These are phyloP conservation scores for Toxotes jaculatrix DNA, from an alignment of 2,113 vertebrate species.

Conservation along the genomic window DNA sequence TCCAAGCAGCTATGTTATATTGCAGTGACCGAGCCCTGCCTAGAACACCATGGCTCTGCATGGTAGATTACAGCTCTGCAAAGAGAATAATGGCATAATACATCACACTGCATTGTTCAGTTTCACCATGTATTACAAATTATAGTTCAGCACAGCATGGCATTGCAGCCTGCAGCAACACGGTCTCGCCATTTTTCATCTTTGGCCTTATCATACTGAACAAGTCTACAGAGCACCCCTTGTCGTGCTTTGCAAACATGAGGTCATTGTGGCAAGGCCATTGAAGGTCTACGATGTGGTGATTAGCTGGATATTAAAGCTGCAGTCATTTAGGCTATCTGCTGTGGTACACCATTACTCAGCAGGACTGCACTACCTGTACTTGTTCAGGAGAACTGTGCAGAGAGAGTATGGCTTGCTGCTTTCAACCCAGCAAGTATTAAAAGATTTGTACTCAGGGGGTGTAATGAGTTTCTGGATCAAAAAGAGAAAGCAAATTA, in stretches of 20 bases:
- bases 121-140: constrained; percentile 25
- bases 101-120: constrained; percentile 48
- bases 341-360: constrained; percentile 58
- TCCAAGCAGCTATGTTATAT: constrained; percentile 43
- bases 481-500: constrained; percentile 24
- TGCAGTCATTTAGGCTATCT: constrained; percentile 50
- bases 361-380: constrained; percentile 36
- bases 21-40: constrained; percentile 25
- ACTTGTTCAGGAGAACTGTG: constrained; percentile 18
- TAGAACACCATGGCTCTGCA: constrained; percentile 47
- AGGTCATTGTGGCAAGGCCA: constrained; percentile 40
- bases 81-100: constrained; percentile 53
- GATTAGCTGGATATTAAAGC: constrained; percentile 58
- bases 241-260: constrained; percentile 41
- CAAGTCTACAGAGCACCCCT: constrained; percentile 19
- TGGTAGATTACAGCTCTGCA: constrained; percentile 47
- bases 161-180: constrained; percentile 33
- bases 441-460: constrained; percentile 30
- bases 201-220: constrained; percentile 35
- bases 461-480: constrained; percentile 52
- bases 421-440: constrained; percentile 16
- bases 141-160: constrained; percentile 40
- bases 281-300: constrained; percentile 43
- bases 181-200: constrained; percentile 44
- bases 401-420: not conserved